Conservation (phyloP, 2,888 invertebrate genomes). For the Cephonodes hylas region DNA sequence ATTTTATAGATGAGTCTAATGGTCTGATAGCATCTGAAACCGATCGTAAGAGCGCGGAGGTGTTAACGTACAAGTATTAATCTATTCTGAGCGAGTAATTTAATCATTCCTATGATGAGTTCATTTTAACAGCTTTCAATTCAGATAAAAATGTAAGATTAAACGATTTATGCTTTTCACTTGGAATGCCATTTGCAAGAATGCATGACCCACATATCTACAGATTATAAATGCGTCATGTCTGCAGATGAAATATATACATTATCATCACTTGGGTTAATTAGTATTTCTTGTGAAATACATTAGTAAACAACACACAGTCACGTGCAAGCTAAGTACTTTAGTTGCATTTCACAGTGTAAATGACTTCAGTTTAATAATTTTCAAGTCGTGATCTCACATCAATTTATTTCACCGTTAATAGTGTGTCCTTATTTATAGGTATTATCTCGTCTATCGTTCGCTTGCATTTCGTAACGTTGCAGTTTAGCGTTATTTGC, state of each 20-base stretch:
- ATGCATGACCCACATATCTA: no score
- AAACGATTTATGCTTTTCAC: not conserved
- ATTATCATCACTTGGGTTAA: not conserved
- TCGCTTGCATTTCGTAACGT: slow-evolving; percentile 64
- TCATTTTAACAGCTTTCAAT: slow-evolving; percentile 2
- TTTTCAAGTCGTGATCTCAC: slow-evolving; percentile 73
- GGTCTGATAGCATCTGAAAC: not conserved
- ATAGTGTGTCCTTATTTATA: slow-evolving; percentile 75
- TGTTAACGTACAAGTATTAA: slow-evolving; percentile 4
- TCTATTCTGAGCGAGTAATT: not conserved
- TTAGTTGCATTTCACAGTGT: slow-evolving; percentile 52
- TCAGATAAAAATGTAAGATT: not conserved
- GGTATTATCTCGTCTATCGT: slow-evolving; percentile 71
- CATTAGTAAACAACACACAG: slow-evolving; percentile 7
- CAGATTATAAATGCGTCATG: not conserved
- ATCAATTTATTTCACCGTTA: slow-evolving; percentile 72
- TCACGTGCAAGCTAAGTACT: slow-evolving; percentile 22
- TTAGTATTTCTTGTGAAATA: slow-evolving; percentile 5
- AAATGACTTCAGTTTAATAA: slow-evolving; percentile 60
- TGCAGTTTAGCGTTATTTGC: slow-evolving; percentile 70
- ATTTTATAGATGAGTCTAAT: not conserved
- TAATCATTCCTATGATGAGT: not conserved
- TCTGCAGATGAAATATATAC: not conserved
- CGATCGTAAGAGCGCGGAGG: not conserved
- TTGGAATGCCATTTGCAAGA: not conserved